Base-by-base conservation (phyloP, 1,140 invertebrate species). In the Drosophila dunni region DNA sequence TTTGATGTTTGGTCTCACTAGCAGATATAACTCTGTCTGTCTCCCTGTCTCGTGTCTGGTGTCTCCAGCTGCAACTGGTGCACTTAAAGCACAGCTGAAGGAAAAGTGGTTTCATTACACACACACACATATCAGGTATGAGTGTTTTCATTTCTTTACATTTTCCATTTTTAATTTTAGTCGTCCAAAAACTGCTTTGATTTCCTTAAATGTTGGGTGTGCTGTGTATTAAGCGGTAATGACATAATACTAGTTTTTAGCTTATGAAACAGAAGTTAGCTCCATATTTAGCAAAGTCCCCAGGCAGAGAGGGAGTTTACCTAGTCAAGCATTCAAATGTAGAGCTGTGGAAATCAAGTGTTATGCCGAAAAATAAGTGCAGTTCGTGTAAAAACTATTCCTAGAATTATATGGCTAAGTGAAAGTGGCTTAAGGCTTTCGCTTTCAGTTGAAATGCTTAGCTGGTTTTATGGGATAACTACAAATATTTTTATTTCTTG, bases 151-250 rank as follows among this genome's bases (percentile, higher is more conserved):
- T 68, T 76, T 71, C 66, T 63, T 61, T 44, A 65, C 57, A 58
- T 51, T 69, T 40, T 15, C 8, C 51, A 8, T 54, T 54, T 38
- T 54, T 54, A 34, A 11, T 53, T 38, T 38, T 54, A 20, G 13
- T 54, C 15, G 13, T 58, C 58, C 75, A 69, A 60, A 51, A 78
- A 67, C 73, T 86, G 77, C 58, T 78, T 78, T 81, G 84, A 84
- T 89, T 90, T 89, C 81, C 84, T 89, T 89, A 84, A 89, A 89
- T 78, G 67, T 73, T 81, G 85, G 81, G 84, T 78, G 84, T 83
- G 79, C 53, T 72, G 66, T 77, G n/a, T 54, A 4, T 50, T 69
- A 64, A 79, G 75, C 57, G 79, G 68, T 61, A 5, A 56, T 89
- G 84, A 90, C 78, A 85, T 84, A 89, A 90, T 54, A 64, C 33